Percentiles rank a stretch among this genome's conserved stretches.
phyloP scores from a whole-genome alignment of 1,140 invertebrate genomes.

The Aphidius gifuensis region DNA sequence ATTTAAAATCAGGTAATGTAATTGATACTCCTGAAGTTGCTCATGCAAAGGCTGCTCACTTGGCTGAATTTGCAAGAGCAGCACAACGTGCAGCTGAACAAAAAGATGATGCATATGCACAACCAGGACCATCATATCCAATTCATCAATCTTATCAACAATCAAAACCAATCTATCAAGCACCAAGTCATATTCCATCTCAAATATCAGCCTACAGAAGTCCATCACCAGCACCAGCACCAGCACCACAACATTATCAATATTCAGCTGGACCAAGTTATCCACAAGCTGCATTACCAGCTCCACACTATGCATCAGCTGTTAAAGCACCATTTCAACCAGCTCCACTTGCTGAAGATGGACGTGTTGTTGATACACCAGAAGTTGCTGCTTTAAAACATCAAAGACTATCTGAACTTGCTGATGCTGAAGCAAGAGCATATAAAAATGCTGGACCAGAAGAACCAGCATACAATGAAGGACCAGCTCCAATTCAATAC shows the following conservation, averaged over 20 bases:
- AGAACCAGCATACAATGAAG: conserved; percentile 34
- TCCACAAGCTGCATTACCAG: conserved; percentile 19
- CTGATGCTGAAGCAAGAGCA: conserved; percentile 54
- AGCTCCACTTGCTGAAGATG: conserved; percentile 60
- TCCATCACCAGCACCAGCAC: conserved; percentile 17
- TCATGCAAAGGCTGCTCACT: conserved; percentile 53
- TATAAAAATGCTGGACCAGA: conserved; percentile 52
- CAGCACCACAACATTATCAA: conserved; percentile 22
- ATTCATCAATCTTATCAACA: conserved; percentile 18
- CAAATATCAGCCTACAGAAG: conserved; percentile 11
- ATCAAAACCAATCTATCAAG: conserved; percentile 19
- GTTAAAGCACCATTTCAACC: conserved; percentile 40
- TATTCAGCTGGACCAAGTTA: conserved; percentile 30
- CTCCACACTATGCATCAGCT: conserved; percentile 25
- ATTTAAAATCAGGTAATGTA: conserved; percentile 31
- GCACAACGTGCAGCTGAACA: conserved; percentile 43
- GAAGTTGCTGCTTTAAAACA: conserved; percentile 59
- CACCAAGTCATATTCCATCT: conserved; percentile 20
- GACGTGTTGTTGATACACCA: conserved; percentile 60
- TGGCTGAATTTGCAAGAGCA: conserved; percentile 53
- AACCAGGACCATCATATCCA: conserved; percentile 20
- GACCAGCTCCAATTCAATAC: conserved; percentile 35
- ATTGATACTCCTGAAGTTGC: conserved; percentile 57
- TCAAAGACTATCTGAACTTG: conserved; percentile 45
- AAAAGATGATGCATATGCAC: conserved; percentile 23